Evolutionary conservation across 1,140 invertebrate species (phyloP).

Genomic region (Tetramorium simillimum): DNA sequence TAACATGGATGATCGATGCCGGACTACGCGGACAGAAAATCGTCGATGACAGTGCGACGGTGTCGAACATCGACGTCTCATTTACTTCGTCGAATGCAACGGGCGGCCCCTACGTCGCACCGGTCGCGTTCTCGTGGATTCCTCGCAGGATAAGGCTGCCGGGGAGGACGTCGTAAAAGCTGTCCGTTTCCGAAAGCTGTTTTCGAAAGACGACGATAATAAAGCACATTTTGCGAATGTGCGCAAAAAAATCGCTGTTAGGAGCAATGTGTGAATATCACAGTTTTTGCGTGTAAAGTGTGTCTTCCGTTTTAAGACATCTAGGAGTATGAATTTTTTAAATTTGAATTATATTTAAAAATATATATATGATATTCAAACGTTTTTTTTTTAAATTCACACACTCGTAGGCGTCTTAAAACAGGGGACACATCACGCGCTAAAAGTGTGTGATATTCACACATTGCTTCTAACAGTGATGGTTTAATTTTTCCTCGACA

Average conservation of each 20-base stretch:
- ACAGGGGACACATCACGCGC: too few relatives aligned
- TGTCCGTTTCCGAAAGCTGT: neutral
- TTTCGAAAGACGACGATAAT: neutral
- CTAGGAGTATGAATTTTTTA: too few relatives aligned
- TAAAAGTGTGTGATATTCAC: too few relatives aligned
- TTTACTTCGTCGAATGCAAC: slow-evolving; percentile 66
- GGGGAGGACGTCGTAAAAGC: neutral
- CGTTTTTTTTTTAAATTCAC: too few relatives aligned
- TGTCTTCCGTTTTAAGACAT: too few relatives aligned
- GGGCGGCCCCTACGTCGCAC: neutral
- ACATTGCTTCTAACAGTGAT: neutral
- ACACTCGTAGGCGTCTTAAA: too few relatives aligned
- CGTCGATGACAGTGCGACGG: slow-evolving; percentile 60
- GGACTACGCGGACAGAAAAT: slow-evolving; percentile 51
- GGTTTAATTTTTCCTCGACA: neutral
- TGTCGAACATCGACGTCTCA: slow-evolving; percentile 69
- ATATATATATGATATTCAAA: too few relatives aligned
- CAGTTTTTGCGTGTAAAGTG: too few relatives aligned
- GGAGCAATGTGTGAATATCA: too few relatives aligned
- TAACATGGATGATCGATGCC: slow-evolving; percentile 84
- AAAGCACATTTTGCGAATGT: neutral
- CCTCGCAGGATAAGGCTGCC: neutral
- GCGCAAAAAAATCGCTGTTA: neutral
- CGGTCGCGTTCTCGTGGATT: slow-evolving; percentile 37
- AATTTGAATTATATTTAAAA: too few relatives aligned